Percentiles rank a stretch among this genome's conserved stretches.
phyloP scores from a whole-genome alignment of 2,888 invertebrate genomes.

The Eumacrocentrus americanus region DNA sequence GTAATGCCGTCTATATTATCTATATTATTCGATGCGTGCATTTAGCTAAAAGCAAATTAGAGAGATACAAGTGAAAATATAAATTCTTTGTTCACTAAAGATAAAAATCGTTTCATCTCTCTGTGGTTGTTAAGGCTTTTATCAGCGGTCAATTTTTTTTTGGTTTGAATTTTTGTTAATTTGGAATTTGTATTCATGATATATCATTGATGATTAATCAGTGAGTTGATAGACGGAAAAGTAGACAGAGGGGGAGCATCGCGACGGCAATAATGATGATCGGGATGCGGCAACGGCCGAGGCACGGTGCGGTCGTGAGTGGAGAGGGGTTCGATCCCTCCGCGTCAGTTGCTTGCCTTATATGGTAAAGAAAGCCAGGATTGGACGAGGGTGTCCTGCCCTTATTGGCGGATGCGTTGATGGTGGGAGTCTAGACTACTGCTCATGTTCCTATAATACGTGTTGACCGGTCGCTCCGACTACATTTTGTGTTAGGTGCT shows the following conservation, averaged over 20 bases:
- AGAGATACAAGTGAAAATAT: no score
- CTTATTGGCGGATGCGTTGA: constrained; percentile 51
- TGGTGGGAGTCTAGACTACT: constrained; percentile 47
- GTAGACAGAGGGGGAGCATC: constrained; percentile 19
- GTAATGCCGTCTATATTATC: no score
- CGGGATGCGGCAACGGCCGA: constrained; percentile 33
- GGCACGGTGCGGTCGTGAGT: constrained; percentile 22
- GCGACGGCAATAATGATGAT: constrained; percentile 17
- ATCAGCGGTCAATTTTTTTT: no score
- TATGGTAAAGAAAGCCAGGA: constrained; percentile 78
- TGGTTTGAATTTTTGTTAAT: no score
- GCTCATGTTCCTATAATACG: constrained; percentile 56
- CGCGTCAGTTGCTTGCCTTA: constrained; percentile 74
- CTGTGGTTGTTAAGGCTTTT: no score
- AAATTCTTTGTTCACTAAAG: no score
- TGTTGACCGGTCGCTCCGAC: constrained; percentile 49
- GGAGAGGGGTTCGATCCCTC: constrained; percentile 43
- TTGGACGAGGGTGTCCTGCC: constrained; percentile 66
- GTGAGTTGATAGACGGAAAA: constrained; percentile 4
- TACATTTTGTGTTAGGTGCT: constrained; percentile 59
- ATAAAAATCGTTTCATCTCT: no score
- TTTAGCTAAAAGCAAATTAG: no score
- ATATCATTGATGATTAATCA: neutral
- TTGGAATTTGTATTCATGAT: no score
- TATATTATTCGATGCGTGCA: no score